Conservation (phyloP, 1,140 invertebrate genomes). For the Drosophila oshimai region DNA sequence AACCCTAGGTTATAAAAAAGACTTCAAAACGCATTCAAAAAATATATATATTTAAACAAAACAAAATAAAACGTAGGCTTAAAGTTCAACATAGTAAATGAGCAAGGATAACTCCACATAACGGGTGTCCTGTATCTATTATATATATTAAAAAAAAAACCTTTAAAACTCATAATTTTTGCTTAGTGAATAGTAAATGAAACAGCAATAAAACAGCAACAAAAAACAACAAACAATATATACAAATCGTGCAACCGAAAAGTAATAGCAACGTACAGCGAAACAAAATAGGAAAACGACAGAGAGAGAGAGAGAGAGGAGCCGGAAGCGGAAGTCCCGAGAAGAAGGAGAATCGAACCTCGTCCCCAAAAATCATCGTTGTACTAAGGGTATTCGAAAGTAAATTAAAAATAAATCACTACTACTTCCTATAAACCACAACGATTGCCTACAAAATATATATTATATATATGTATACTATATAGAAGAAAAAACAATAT, state of each 20-base stretch:
- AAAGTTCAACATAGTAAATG: constrained; percentile 75
- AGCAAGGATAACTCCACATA: constrained; percentile 35
- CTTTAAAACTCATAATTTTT: constrained; percentile 66
- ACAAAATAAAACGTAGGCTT: constrained; percentile 54
- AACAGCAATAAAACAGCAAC: constrained; percentile 67
- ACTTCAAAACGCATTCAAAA: constrained; percentile 77
- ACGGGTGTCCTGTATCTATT: constrained; percentile 64
- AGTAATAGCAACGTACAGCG: constrained; percentile 72
- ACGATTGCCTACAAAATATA: constrained; percentile 79
- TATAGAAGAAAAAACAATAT: constrained; percentile 60
- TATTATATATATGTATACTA: constrained; percentile 56
- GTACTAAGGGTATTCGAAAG: constrained; percentile 49
- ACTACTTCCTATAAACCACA: constrained; percentile 79
- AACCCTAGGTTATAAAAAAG: constrained; percentile 81
- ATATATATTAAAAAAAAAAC: constrained; percentile 43
- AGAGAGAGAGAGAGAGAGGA: background rate
- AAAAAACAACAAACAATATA: constrained; percentile 37
- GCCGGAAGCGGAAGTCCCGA: constrained; percentile 14
- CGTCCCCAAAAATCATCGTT: constrained; percentile 25
- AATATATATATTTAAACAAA: constrained; percentile 56
- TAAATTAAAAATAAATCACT: constrained; percentile 67
- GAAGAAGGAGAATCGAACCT: constrained; percentile 14
- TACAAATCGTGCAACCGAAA: constrained; percentile 74
- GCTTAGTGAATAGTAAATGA: constrained; percentile 75
- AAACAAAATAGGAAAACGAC: constrained; percentile 29